These are phyloP conservation scores for Crocallis elinguaria DNA, from an alignment of 2,888 invertebrate genomes.

Conservation along the genomic window DNA sequence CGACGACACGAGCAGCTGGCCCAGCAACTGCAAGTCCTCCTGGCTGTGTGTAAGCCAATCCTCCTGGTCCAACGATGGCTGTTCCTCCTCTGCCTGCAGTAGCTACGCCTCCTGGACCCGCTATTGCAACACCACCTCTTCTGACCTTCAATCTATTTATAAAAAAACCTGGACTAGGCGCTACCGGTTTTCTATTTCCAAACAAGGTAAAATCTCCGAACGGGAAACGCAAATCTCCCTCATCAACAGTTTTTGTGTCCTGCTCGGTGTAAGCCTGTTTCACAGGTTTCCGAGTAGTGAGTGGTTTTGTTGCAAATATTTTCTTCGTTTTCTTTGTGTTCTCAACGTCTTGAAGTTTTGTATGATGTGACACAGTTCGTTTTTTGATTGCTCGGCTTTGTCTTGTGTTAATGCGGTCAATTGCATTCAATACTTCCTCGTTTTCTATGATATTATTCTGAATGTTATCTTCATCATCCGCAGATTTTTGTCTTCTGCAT, in stretches of 20 bases:
- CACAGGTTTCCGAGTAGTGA: slow-evolving; percentile 51
- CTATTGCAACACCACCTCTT: slow-evolving; percentile 91
- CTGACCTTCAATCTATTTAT: slow-evolving; percentile 89
- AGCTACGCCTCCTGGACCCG: slow-evolving; percentile 92
- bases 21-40: slow-evolving; percentile 91
- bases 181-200: slow-evolving; percentile 53
- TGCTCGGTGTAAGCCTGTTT: slow-evolving; percentile 48
- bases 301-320: slow-evolving; percentile 51
- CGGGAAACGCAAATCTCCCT: slow-evolving; percentile 41
- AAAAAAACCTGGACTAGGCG: slow-evolving; percentile 86
- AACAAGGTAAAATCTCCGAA: slow-evolving; percentile 38
- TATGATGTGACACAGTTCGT: slow-evolving; percentile 54
- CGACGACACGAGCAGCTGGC: slow-evolving; percentile 88
- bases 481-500: slow-evolving; percentile 71
- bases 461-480: slow-evolving; percentile 28
- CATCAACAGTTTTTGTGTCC: slow-evolving; percentile 51
- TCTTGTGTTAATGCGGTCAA: slow-evolving; percentile 44
- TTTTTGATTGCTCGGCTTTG: slow-evolving; percentile 65
- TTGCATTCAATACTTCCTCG: slow-evolving; percentile 26
- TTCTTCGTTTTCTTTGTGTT: slow-evolving; percentile 54
- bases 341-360: slow-evolving; percentile 51
- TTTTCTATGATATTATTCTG: slow-evolving; percentile 22
- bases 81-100: slow-evolving; percentile 92
- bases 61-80: slow-evolving; percentile 92
- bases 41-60: slow-evolving; percentile 90